Percentiles rank a stretch among this genome's conserved stretches.
Conservation (phyloP, 2,888 invertebrate species). For the Acleris sparsana region DNA sequence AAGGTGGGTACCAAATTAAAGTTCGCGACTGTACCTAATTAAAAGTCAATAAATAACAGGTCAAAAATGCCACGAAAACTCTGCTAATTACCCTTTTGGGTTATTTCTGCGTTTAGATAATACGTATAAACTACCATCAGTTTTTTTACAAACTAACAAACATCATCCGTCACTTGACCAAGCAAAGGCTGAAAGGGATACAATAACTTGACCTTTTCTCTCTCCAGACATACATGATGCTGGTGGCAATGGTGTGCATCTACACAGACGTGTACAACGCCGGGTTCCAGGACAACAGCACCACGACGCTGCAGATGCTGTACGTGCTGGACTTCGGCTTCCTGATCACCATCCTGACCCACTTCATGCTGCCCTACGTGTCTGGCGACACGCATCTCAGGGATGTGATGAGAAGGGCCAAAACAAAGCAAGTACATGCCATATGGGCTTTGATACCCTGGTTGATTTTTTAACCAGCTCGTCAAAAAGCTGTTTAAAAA, state of each 20-base stretch:
- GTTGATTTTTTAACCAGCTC: no score
- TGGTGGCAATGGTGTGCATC: constrained; percentile 56
- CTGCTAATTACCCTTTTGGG: no score
- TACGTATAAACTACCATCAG: no score
- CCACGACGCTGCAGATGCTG: constrained; percentile 47
- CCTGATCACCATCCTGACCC: constrained; percentile 57
- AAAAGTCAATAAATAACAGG: no score
- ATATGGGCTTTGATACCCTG: no score
- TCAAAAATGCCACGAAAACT: no score
- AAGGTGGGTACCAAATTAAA: no score
- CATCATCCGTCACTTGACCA: background rate
- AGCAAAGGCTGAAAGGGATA: background rate
- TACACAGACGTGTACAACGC: constrained; percentile 65
- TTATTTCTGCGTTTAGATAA: no score
- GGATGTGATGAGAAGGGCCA: constrained; percentile 46
- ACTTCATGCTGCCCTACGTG: constrained; percentile 51
- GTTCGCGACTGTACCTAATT: no score
- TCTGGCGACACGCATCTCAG: constrained; percentile 43
- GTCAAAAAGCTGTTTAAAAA: no score
- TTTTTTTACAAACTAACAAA: no score
- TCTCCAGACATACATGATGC: constrained; percentile 54
- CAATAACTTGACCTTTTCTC: background rate
- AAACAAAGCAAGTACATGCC: constrained; percentile 46
- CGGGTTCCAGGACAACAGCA: constrained; percentile 61
- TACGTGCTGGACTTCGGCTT: constrained; percentile 63